Evolutionary conservation across 2,113 vertebrate species (phyloP), one percentile per base, ranked within the genome.

Genomic region (Girardinichthys multiradiatus): DNA sequence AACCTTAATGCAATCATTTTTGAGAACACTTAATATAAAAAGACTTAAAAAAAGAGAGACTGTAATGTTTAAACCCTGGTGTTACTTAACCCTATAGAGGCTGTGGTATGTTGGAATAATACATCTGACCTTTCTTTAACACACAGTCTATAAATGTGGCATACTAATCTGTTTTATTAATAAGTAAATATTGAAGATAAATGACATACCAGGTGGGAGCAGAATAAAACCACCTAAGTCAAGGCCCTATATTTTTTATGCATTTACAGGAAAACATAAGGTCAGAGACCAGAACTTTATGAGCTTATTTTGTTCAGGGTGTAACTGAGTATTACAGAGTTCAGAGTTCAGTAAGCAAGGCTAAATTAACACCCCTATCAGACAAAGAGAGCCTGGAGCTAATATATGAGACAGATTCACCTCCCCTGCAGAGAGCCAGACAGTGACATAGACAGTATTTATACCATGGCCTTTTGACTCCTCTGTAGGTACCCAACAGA

Each of bases 391-490:
- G 73, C 60, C 74, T 37, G 70, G 29, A 63, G 79, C 63, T 54
- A 2, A 45, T 28, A 77, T n/a, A 39, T n/a, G 6, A 72, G 68
- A 72, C 60, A 26, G 29, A 64, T 74, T 63, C 57, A 61, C 69
- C 31, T 62, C 75, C 65, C 57, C 75, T 54, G 67, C 58, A 74
- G 76, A 64, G 70, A 75, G 63, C 42, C 62, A 80, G 59, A 72
- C 65, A 67, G 45, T 29, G 57, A 26, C 58, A 73, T 57, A 70
- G 62, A 66, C 64, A 66, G 66, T 65, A 70, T 29, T 29, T 28
- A 57, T 77, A 72, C 72, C 8, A 33, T 83, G 68, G 77, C 76
- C 72, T 77, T 75, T 76, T 71, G 48, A 75, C 69, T 35, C 64
- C 68, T 68, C 26, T 57, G 45, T 39, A 54, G 48, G 35, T 39